Conservation (phyloP, 2,113 vertebrate species). For the Phalacrocorax pelagicus region DNA sequence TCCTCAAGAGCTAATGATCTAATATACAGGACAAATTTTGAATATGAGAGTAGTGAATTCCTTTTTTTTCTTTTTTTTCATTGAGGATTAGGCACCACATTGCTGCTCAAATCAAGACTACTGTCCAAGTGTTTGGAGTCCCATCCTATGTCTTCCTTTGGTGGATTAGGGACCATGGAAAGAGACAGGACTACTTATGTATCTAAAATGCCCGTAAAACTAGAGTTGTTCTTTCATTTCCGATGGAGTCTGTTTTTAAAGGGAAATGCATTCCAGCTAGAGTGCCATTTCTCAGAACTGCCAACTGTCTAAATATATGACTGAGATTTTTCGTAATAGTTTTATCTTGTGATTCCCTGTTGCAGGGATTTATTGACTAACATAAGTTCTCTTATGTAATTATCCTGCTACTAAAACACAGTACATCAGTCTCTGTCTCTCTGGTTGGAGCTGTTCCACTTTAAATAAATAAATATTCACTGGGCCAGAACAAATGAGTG, state of each 20-base stretch:
- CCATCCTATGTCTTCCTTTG: background rate
- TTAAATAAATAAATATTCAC: conserved; percentile 62
- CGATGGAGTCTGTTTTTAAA: background rate
- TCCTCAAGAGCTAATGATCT: background rate
- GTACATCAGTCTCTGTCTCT: conserved; percentile 36
- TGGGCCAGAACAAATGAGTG: conserved; percentile 39
- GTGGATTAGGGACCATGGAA: background rate
- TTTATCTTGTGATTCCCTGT: conserved; percentile 53
- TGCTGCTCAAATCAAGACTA: background rate
- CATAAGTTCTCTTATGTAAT: conserved; percentile 63
- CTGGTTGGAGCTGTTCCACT: conserved; percentile 29
- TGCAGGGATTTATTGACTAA: conserved; percentile 50
- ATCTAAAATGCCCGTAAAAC: background rate
- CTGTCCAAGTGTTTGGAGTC: background rate
- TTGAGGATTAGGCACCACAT: background rate
- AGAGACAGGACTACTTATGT: background rate
- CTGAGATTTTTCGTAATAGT: conserved; percentile 38
- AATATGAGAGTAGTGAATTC: background rate
- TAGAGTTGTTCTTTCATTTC: background rate
- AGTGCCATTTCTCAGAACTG: conserved; percentile 1
- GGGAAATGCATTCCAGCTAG: background rate
- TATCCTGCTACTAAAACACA: conserved; percentile 26
- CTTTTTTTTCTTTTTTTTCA: background rate
- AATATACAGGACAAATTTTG: background rate
- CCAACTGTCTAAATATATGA: conserved; percentile 19